Evolutionary conservation across 1,140 invertebrate species (phyloP).

Genomic region (Rhopalosiphum padi): DNA sequence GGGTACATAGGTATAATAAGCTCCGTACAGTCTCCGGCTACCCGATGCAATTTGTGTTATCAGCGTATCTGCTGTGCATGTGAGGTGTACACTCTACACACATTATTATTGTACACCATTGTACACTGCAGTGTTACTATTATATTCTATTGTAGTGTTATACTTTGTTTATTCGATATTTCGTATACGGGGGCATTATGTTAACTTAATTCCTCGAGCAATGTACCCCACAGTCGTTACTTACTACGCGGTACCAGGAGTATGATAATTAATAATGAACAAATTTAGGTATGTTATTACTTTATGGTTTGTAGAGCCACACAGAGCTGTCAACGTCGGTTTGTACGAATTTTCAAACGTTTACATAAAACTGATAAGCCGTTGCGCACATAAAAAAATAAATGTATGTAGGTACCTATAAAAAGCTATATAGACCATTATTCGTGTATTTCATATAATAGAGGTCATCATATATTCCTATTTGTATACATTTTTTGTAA

Average conservation of each 20-base stretch:
- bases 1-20: neutral
- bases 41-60: constrained; percentile 1
- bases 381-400: neutral
- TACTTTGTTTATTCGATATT: constrained; percentile 27
- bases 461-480: neutral
- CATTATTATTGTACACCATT: neutral
- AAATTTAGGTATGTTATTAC: neutral
- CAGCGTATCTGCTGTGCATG: neutral
- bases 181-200: neutral
- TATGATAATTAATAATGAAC: neutral
- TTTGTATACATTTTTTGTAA: neutral
- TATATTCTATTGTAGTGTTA: neutral
- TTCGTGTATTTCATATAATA: neutral
- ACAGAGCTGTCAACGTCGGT: neutral
- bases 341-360: neutral
- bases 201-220: neutral
- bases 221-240: neutral
- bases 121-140: neutral
- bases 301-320: neutral
- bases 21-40: no score
- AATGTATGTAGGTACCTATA: neutral
- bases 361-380: neutral
- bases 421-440: neutral
- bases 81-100: neutral
- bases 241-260: neutral